Base-by-base conservation (phyloP, 2,797 vertebrate species). In the Lutjanus argentimaculatus region DNA sequence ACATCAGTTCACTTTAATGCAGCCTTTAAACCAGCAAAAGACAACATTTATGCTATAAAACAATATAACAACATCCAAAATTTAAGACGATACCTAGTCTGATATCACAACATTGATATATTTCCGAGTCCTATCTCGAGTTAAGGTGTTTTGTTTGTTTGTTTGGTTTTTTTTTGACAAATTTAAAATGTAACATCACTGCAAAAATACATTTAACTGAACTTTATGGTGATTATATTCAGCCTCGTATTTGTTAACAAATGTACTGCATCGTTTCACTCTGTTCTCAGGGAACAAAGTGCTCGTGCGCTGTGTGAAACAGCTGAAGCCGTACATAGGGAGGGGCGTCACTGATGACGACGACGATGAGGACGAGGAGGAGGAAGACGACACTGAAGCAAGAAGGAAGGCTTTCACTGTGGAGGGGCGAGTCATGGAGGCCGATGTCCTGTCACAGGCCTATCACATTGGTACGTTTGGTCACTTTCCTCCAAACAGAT, bases 401-500 rank as follows among this genome's bases (percentile, higher is more conserved):
- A 91, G 93, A 12, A 92, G 92, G 40, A 92, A 92, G 76, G 93
- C 25, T 0, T 80, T 94, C 13, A 93, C 94, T 15, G 90, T 94
- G 0, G 93, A 96, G 76, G 96, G 97, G 19, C 94, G 97, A 6
- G 90, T 97, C 81, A 96, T 96, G 19, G 98, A 99, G 93, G 96
- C 89, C 15, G 98, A 99, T 63, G 84, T 97, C 75, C 91, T 99
- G 55, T 94, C 97, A 0, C 98, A 99, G 92, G 97, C 98, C 51
- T 99, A 99, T 46, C 93, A 97, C 42, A 94, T 98, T 51, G 96
- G 98, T 99, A 91, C 30, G 96, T 96, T 59, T 55, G 12, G 48
- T 21, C 30, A 22, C 6, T 46, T 36, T 17, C 8, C 4, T 63
- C 3, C 12, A 7, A 57, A 40, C 55, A 52, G 9, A 49, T 42